Conservation (phyloP, 2,888 invertebrate species). For the Pecten maximus region DNA sequence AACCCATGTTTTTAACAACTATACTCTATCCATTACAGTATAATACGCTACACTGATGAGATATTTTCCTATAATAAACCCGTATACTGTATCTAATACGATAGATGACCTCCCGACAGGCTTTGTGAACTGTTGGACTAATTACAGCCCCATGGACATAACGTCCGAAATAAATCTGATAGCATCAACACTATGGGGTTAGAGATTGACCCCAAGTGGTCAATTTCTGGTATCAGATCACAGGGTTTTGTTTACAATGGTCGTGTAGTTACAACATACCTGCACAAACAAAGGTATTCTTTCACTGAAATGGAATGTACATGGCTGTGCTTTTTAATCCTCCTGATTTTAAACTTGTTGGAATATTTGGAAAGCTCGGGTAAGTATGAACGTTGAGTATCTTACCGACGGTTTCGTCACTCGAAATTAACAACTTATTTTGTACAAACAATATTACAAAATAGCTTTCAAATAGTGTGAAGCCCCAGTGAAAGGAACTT, state of each 20-base stretch:
- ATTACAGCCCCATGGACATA: background rate
- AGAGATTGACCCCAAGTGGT: background rate
- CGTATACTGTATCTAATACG: no score
- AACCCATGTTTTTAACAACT: no score
- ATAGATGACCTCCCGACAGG: background rate
- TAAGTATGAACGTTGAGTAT: background rate
- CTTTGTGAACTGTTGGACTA: background rate
- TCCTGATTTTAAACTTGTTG: background rate
- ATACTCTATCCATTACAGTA: no score
- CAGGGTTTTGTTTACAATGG: background rate
- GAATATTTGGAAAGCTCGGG: background rate
- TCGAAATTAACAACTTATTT: no score
- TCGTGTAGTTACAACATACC: background rate
- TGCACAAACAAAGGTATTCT: background rate
- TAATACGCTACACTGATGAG: no score
- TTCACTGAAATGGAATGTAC: background rate
- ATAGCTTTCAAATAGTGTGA: no score
- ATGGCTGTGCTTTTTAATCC: background rate
- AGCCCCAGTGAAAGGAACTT: no score
- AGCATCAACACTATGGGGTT: background rate
- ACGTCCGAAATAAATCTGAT: background rate
- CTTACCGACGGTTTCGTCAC: no score
- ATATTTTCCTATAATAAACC: no score
- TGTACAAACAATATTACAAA: no score
- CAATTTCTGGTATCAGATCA: background rate